phyloP scores from a whole-genome alignment of 2,888 invertebrate species.

The Miltochrista miniata region DNA sequence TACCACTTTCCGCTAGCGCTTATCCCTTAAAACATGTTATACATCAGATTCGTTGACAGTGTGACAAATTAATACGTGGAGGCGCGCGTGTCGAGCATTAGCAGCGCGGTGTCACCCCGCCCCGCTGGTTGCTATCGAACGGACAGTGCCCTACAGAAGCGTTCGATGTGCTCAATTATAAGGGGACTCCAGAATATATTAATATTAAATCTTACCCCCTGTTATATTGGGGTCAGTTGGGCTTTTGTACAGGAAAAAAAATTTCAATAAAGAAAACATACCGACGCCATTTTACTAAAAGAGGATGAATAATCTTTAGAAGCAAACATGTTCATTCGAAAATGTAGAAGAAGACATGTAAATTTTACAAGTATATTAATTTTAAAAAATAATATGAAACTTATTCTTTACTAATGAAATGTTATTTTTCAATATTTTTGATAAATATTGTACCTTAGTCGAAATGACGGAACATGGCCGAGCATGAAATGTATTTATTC shows the following conservation, averaged over 20 bases:
- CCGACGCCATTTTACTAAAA: too few species aligned
- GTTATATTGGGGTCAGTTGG: neutral
- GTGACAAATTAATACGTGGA: constrained; percentile 36
- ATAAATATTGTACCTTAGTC: too few species aligned
- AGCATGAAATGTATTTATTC: too few species aligned
- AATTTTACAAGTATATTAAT: too few species aligned
- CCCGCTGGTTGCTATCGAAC: constrained; percentile 22
- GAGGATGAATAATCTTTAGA: too few species aligned
- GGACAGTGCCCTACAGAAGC: constrained; percentile 26
- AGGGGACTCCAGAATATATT: neutral
- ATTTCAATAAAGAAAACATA: neutral
- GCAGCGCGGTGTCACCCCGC: constrained; percentile 13
- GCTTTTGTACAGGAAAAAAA: neutral
- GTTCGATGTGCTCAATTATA: constrained; percentile 2
- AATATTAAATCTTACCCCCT: neutral
- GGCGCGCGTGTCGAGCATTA: constrained; percentile 32
- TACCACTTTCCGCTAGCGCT: constrained; percentile 16
- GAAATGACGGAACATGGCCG: too few species aligned
- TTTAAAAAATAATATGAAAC: too few species aligned
- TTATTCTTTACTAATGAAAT: too few species aligned
- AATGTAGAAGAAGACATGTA: too few species aligned
- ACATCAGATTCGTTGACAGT: constrained; percentile 34
- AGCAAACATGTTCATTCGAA: too few species aligned
- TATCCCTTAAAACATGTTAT: neutral
- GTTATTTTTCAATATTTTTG: too few species aligned